These are phyloP conservation scores for Toxotes jaculatrix DNA, from an alignment of 2,113 vertebrate species.

Conservation along the genomic window DNA sequence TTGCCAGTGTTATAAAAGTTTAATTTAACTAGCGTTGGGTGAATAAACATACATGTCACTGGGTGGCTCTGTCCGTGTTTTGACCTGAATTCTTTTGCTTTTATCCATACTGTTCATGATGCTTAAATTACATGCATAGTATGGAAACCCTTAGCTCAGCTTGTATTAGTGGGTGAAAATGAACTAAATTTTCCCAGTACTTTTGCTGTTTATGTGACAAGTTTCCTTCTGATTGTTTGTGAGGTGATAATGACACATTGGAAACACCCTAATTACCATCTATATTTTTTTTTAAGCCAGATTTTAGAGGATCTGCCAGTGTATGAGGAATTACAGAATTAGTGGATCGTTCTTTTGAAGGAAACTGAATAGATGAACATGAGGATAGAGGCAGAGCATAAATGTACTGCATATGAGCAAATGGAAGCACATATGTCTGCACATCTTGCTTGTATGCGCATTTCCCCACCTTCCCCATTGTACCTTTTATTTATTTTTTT, in stretches of 20 bases:
- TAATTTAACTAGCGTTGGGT: background rate
- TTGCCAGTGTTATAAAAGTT: background rate
- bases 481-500: background rate
- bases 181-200: background rate
- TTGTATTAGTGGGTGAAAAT: background rate
- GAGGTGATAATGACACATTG: too few species aligned
- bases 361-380: background rate
- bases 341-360: background rate
- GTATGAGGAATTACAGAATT: background rate
- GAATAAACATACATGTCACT: background rate
- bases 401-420: background rate
- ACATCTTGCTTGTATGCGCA: background rate
- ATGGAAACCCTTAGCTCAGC: accelerated
- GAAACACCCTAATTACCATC: background rate
- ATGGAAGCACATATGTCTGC: background rate
- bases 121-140: background rate
- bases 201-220: too few species aligned
- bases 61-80: background rate
- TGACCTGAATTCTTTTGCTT: slow-evolving; percentile 14
- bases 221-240: background rate
- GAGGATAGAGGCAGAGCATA: background rate
- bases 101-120: background rate
- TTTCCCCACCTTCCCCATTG: background rate
- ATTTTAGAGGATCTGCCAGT: background rate
- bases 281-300: background rate